Base-by-base conservation (phyloP, 2,888 invertebrate species). In the Atrina japonica region DNA sequence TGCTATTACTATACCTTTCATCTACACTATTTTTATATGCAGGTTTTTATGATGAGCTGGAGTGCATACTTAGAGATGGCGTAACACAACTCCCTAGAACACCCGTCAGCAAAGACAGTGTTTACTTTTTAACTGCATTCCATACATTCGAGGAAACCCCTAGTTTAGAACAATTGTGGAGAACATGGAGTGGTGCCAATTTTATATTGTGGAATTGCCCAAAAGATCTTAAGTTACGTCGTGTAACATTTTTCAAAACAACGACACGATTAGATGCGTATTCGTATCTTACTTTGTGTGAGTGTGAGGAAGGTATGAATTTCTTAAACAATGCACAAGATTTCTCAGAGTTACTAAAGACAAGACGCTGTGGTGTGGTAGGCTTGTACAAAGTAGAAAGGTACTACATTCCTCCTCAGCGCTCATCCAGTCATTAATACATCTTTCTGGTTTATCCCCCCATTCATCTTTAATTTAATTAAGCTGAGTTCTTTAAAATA, bases 151-250 rank as follows among this genome's bases (percentile, higher is more conserved):
- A 83, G 67, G 79, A 83, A 59, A 70, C 83, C 11, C 76, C 75
- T 14, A 77, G 77, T 18, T 70, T 87, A 18, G 86, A 86, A 64
- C 71, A 79, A 59, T 80, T 81, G 3, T 87, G 87, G 87, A 81
- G 81, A 70, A 83, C 78, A 11, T 87, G 87, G 87, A 86, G 84
- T 66, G 87, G 87, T 11, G 86, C 86, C 6, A 82, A 85, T 47
- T 85, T 75, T 59, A 82, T 87, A 25, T 77, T 85, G 7, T 84
- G 85, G 81, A 83, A 83, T 71, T 82, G 84, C 69, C 86, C 87
- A 1, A 71, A 68, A n/a, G 76, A 77, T n/a, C 70, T 87, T 52
- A 82, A 81, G 59, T 79, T 87, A n/a, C 76, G 85, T 45, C 76
- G 87, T 7, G 71, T 87, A 47, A 86, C 86, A 40, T 83, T 87